These are phyloP conservation scores for Ceryle rudis DNA, from an alignment of 2,797 vertebrate genomes.

Conservation along the genomic window DNA sequence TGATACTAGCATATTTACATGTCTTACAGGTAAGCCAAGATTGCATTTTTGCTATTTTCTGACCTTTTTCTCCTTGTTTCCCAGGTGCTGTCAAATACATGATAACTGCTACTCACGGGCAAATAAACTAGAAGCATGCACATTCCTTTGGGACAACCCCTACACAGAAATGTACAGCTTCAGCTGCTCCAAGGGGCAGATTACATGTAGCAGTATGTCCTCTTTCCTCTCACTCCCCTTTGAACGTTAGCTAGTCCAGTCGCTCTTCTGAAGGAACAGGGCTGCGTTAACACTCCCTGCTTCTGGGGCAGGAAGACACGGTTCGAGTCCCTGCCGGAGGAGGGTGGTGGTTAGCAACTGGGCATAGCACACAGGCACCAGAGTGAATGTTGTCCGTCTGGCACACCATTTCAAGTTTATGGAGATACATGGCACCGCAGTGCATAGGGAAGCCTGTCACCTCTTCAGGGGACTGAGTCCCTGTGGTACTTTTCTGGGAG, in stretches of 20 bases:
- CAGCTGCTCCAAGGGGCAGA: conserved; percentile 4
- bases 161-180: conserved; percentile 54
- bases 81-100: conserved; percentile 78
- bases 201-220: conserved; percentile 76
- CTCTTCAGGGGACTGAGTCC: neutral
- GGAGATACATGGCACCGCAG: rapidly evolving
- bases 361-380: rapidly evolving
- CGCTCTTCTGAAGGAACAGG: neutral
- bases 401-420: neutral
- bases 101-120: conserved; percentile 66
- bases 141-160: conserved; percentile 54
- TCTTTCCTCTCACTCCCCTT: rapidly evolving
- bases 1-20: rapidly evolving
- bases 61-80: neutral
- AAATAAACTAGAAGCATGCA: neutral
- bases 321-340: neutral
- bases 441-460: rapidly evolving
- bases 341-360: neutral
- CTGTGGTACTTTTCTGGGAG: neutral
- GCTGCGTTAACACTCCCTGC: rapidly evolving
- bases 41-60: neutral
- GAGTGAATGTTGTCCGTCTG: rapidly evolving
- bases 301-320: rapidly evolving
- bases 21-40: neutral
- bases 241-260: rapidly evolving